Percentiles rank a stretch among this genome's conserved stretches.
Conservation (phyloP, 1,140 invertebrate genomes). For the Melanaphis sacchari region DNA sequence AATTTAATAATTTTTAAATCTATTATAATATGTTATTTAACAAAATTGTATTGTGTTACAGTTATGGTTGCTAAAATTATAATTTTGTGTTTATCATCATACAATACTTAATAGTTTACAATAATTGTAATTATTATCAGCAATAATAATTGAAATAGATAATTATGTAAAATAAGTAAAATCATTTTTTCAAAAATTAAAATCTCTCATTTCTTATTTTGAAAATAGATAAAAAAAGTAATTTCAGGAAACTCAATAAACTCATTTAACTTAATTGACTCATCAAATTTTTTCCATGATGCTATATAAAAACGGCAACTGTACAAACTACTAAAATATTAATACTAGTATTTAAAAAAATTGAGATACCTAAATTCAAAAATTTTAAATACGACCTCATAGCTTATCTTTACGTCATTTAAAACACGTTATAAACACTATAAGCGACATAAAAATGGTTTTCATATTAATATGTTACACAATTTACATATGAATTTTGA, state of each 20-base stretch:
- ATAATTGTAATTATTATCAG: background rate
- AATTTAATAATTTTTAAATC: constrained; percentile 4
- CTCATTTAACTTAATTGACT: too few species aligned
- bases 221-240: too few species aligned
- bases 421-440: background rate
- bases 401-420: background rate
- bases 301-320: background rate
- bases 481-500: background rate
- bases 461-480: background rate
- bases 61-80: background rate
- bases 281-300: background rate
- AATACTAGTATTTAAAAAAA: background rate
- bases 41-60: background rate
- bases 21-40: background rate
- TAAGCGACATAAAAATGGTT: background rate
- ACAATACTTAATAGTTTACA: background rate
- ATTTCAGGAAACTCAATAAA: background rate
- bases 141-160: background rate
- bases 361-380: background rate
- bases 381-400: background rate
- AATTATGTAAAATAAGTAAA: background rate
- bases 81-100: background rate
- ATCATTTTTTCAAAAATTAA: background rate
- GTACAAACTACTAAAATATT: background rate
- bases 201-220: background rate